phyloP scores from a whole-genome alignment of 1,140 invertebrate genomes.

The Caenorhabditis inopinata region DNA sequence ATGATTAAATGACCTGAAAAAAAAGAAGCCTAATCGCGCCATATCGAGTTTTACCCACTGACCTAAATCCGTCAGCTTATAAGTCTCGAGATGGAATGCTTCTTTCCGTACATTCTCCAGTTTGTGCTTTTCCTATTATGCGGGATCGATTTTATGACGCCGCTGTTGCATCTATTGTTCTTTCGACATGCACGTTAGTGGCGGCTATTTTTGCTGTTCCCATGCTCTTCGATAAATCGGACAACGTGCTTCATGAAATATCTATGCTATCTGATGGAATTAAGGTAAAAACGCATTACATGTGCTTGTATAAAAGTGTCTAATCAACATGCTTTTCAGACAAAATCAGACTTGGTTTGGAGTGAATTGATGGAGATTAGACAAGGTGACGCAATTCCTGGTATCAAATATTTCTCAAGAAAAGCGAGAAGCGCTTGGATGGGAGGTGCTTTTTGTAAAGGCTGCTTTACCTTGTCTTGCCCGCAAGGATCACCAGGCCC shows the following conservation, averaged over 20 bases:
- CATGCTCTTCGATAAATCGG: constrained; percentile 40
- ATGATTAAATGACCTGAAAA: constrained; percentile 27
- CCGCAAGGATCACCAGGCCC: constrained; percentile 50
- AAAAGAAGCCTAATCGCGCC: constrained; percentile 23
- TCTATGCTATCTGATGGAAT: constrained; percentile 42
- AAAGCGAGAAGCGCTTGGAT: constrained; percentile 19
- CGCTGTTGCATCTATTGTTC: constrained; percentile 43
- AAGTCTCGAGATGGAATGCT: not conserved
- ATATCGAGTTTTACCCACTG: constrained; percentile 30
- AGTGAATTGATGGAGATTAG: constrained; percentile 37
- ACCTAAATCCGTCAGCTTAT: constrained; percentile 27
- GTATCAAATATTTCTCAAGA: constrained; percentile 51
- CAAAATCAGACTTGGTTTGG: constrained; percentile 45
- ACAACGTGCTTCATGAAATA: constrained; percentile 33
- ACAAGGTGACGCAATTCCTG: constrained; percentile 23
- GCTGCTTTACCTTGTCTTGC: constrained; percentile 47
- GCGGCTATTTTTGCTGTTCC: constrained; percentile 41
- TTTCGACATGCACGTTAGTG: constrained; percentile 42
- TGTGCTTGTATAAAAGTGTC: not conserved
- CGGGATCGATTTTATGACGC: constrained; percentile 36
- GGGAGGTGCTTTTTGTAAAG: constrained; percentile 32
- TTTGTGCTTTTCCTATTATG: not conserved
- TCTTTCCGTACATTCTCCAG: not conserved
- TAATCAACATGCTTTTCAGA: not conserved
- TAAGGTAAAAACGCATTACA: not conserved